Evolutionary conservation across 2,888 invertebrate species (phyloP).

Genomic region (Athetis lepigone): DNA sequence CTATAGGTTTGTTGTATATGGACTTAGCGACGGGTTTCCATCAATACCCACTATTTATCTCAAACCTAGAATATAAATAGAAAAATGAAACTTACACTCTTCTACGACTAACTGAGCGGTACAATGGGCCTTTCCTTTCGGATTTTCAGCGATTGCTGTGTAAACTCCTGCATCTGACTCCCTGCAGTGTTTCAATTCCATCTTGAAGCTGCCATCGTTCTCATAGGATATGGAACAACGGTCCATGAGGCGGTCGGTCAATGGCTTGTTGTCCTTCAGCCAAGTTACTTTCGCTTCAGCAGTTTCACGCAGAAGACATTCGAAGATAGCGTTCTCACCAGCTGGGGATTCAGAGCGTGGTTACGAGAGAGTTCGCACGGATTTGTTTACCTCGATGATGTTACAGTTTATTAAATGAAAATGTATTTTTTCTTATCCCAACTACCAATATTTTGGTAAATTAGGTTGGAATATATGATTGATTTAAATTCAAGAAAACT

Average conservation of each 20-base stretch:
- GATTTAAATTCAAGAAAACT: background rate
- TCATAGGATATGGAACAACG: conserved; percentile 92
- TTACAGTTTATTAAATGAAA: conserved; percentile 15
- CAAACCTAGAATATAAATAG: conserved; percentile 33
- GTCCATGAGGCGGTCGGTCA: conserved; percentile 94
- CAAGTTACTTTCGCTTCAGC: conserved; percentile 93
- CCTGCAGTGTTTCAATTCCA: conserved; percentile 94
- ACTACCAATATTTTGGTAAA: conserved; percentile 15
- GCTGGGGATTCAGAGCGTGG: conserved; percentile 90
- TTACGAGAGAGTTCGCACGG: conserved; percentile 81
- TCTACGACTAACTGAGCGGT: conserved; percentile 97
- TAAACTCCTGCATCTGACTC: conserved; percentile 97
- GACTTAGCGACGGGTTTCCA: background rate
- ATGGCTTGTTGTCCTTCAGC: conserved; percentile 96
- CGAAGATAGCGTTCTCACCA: conserved; percentile 95
- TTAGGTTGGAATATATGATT: conserved; percentile 1
- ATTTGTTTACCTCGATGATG: conserved; percentile 44
- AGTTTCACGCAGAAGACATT: conserved; percentile 92
- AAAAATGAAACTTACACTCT: conserved; percentile 92
- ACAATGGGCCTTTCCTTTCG: conserved; percentile 94
- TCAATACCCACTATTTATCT: conserved; percentile 13
- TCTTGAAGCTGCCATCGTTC: conserved; percentile 91
- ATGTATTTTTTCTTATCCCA: background rate
- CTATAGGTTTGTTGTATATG: too few relatives aligned
- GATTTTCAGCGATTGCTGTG: conserved; percentile 96